Evolutionary conservation across 1,140 invertebrate genomes (phyloP), one percentile per base, ranked within the genome.

Genomic region (Achatina immaculata): DNA sequence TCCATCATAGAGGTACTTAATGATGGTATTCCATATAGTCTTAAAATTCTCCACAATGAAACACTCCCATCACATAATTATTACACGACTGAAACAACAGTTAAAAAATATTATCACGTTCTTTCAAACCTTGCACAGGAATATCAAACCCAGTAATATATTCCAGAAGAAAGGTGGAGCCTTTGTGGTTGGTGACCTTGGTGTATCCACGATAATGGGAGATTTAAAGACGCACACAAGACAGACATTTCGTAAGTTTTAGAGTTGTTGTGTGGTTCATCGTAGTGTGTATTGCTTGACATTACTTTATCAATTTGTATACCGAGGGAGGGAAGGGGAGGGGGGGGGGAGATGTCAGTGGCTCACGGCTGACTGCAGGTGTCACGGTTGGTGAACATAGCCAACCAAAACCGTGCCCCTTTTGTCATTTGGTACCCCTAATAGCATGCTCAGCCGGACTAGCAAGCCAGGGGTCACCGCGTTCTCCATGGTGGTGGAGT

Each of bases 201-300:
- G 88, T 79, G 90, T 91, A 11, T 85, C 89, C 42, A 89, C 89
- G 7, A 78, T 91, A 14, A 90, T 90, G 85, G 85, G 84, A 28
- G 90, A 91, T 84, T 83, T 86, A 11, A 58, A 83, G 0, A 90
- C 89, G 24, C 88, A 88, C 51, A 89, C 89, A 16, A 83, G 90
- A 43, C 83, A 85, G 45, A 83, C 85, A 16, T 73, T 84, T 7
- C 84, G 90, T 90, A 66, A 85, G 86, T 82, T 40, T 51, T 19
- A 16, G n/a, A 38, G n/a, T n/a, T n/a, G n/a, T n/a, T n/a, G n/a
- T n/a, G n/a, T n/a, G n/a, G n/a, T n/a, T n/a, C 31, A 31, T 36
- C 24, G 55, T 31, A 34, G 58, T 55, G 65, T 16, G 65, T 16
- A 14, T 51, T 51, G 78, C 72, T n/a, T 74, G 77, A 45, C 36